Base-by-base conservation (phyloP, 2,113 vertebrate species). In the Elaphurus davidianus region DNA sequence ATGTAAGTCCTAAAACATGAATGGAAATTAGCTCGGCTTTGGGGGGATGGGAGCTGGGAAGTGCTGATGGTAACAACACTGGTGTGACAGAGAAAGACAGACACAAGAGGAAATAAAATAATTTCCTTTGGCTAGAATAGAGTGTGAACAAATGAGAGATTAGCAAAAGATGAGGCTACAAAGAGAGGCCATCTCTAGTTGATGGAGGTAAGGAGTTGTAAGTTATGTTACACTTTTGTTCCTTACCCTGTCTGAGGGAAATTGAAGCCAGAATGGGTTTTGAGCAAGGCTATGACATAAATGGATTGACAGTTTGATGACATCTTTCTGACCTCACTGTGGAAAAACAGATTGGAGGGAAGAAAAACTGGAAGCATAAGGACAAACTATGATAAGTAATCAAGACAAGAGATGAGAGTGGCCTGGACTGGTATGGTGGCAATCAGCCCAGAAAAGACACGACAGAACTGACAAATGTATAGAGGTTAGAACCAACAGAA, bases 41-140 rank as follows among this genome's bases (percentile, higher is more conserved):
- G 1, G 0, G 27, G 4, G 6, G 25, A 5, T 12, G 2, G 6
- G 30, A 16, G 13, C 25, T 15, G 40, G 28, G 19, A 28, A 33
- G 6, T 36, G 8, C 30, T 76, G 14, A 7, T 74, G 28, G 9
- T 88, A 40, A 74, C 67, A 40, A 19, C 67, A 74, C 36, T 74
- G 21, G 67, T 40, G 36, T 74, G n/a, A 74, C 67, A 74, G 36
- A 62, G 52, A n/a, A 25, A 64, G n/a, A 17, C 47, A 59, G 28
- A 25, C 40, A 30, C 10, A 36, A 50, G 59, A 95, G 13, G n/a
- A 78, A 89, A 88, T 36, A 55, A 47, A 87, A 62, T 47, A 40
- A 50, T 92, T 64, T 54, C 21, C 57, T 30, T 43, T 79, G 57
- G 45, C 59, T 25, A 28, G 55, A 36, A 14, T 19, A 74, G 28